Percentiles rank a stretch among this genome's conserved stretches.
These are phyloP conservation scores for Gambelia wislizenii DNA, from an alignment of 2,797 vertebrate species.

Conservation along the genomic window DNA sequence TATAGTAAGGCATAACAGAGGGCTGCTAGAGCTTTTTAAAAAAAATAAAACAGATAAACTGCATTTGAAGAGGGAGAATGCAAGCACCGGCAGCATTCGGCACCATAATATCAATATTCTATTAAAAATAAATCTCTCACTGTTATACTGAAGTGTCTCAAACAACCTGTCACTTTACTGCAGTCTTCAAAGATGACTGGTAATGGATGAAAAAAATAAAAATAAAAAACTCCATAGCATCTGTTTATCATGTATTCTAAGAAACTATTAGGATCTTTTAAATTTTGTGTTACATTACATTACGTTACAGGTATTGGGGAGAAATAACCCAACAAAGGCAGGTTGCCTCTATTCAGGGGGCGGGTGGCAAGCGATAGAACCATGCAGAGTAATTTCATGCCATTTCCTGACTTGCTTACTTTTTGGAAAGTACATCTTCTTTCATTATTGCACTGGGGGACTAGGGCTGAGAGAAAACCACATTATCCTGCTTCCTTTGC, in stretches of 20 bases:
- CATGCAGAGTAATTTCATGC: constrained; percentile 46
- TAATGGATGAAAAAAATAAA: constrained; percentile 69
- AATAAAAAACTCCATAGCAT: constrained; percentile 72
- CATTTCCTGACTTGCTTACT: constrained; percentile 53
- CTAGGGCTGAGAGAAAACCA: background rate
- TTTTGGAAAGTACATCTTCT: constrained; percentile 46
- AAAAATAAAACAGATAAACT: constrained; percentile 67
- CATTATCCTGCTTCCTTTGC: background rate
- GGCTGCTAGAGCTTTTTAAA: constrained; percentile 67
- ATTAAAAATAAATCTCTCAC: constrained; percentile 83
- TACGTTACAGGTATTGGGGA: constrained; percentile 81
- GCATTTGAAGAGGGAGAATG: constrained; percentile 53
- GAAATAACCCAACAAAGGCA: constrained; percentile 74
- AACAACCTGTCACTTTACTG: constrained; percentile 81
- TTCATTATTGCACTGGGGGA: constrained; percentile 18
- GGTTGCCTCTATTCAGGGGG: constrained; percentile 63
- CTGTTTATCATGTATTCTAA: constrained; percentile 78
- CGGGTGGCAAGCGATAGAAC: constrained; percentile 83
- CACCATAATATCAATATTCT: constrained; percentile 82
- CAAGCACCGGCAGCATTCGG: constrained; percentile 76
- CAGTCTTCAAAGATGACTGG: constrained; percentile 83
- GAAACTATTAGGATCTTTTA: constrained; percentile 84
- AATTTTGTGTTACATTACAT: constrained; percentile 85
- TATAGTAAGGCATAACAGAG: constrained; percentile 73
- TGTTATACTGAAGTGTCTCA: constrained; percentile 78